Evolutionary conservation across 2,113 vertebrate genomes (phyloP).

Genomic region (Tenrec ecaudatus): DNA sequence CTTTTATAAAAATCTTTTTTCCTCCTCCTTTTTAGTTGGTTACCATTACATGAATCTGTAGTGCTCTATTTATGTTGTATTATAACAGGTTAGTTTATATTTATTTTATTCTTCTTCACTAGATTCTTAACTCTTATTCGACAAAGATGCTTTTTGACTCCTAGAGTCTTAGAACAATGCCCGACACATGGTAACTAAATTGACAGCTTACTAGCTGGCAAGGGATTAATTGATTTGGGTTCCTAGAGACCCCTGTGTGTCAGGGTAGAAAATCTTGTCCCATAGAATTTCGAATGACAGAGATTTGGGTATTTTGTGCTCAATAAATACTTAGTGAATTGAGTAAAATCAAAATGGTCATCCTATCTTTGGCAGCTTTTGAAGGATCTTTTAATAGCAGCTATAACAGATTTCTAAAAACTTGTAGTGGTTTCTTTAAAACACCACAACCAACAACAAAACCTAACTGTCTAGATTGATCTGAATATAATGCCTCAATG

Average conservation of each 20-base stretch:
- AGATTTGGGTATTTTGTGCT: background rate
- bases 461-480: background rate
- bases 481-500: background rate
- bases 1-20: too few species aligned
- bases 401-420: background rate
- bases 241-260: background rate
- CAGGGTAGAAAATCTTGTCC: background rate
- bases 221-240: background rate
- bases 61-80: background rate
- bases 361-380: background rate
- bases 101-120: background rate
- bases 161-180: background rate
- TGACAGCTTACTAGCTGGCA: background rate
- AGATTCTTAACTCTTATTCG: background rate
- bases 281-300: background rate
- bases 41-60: background rate
- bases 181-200: background rate
- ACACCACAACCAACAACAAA: background rate
- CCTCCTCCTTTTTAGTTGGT: too few species aligned
- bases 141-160: background rate
- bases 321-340: background rate
- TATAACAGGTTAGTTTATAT: background rate
- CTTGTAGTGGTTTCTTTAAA: background rate
- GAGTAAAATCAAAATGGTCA: background rate
- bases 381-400: background rate